phyloP scores from a whole-genome alignment of 1,140 invertebrate genomes.

The Drosophila pachea region DNA sequence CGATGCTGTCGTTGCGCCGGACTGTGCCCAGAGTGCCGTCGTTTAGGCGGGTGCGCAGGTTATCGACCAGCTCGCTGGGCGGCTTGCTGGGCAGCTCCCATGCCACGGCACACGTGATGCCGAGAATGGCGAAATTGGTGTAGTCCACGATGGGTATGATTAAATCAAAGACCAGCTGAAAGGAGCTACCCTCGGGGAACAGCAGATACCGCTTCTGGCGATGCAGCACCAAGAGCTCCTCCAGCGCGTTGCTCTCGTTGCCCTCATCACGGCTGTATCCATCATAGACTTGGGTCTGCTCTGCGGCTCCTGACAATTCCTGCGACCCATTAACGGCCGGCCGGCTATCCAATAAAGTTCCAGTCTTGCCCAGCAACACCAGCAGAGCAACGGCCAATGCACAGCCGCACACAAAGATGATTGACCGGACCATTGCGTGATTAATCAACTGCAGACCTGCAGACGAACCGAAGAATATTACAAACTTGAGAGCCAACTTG shows the following conservation, averaged over 20 bases:
- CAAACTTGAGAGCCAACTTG: no score
- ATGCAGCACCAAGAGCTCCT: slow-evolving; percentile 55
- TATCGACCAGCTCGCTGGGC: slow-evolving; percentile 72
- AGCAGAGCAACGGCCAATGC: slow-evolving; percentile 31
- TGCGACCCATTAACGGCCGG: slow-evolving; percentile 4
- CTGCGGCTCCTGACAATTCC: neutral
- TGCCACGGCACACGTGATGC: slow-evolving; percentile 86
- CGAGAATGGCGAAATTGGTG: slow-evolving; percentile 81
- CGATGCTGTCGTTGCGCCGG: slow-evolving; percentile 57
- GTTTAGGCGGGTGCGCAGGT: slow-evolving; percentile 68
- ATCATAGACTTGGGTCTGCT: no score
- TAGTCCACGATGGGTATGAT: slow-evolving; percentile 77
- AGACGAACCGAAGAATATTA: no score
- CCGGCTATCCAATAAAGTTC: neutral
- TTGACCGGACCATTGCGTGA: slow-evolving; percentile 47
- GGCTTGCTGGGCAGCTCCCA: slow-evolving; percentile 85
- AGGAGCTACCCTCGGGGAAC: slow-evolving; percentile 88
- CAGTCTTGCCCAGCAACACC: slow-evolving; percentile 33
- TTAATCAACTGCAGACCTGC: no score
- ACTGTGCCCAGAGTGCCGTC: slow-evolving; percentile 71
- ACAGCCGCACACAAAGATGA: slow-evolving; percentile 63
- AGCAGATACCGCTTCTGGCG: slow-evolving; percentile 83
- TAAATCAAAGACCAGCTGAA: slow-evolving; percentile 81
- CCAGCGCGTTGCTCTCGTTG: no score
- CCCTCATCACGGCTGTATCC: no score